Percentiles rank a stretch among this genome's conserved stretches.
Evolutionary conservation across 2,797 vertebrate species (phyloP).

Genomic region (Pangasius larnaudii): DNA sequence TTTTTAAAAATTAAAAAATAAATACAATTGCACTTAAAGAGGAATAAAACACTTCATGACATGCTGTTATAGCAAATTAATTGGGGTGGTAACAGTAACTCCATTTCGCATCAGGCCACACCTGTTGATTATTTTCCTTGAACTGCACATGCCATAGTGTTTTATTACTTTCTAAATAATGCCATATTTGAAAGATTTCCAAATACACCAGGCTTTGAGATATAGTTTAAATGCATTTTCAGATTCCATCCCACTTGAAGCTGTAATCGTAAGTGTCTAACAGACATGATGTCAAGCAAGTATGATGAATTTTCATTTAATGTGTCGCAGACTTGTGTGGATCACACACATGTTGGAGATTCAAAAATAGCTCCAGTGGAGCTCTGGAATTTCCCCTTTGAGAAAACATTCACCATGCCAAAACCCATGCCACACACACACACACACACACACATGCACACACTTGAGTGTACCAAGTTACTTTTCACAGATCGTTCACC

Average conservation of each 20-base stretch:
- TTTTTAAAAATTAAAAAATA: not conserved
- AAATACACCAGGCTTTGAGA: not conserved
- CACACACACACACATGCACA: slow-evolving; percentile 24
- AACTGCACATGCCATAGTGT: not conserved
- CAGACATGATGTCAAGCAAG: not conserved
- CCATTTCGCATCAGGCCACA: not conserved
- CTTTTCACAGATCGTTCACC: slow-evolving; percentile 37
- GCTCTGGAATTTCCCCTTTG: slow-evolving; percentile 49
- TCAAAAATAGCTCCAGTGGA: slow-evolving; percentile 42
- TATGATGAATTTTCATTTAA: slow-evolving; percentile 14
- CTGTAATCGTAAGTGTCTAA: not conserved
- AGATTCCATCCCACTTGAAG: not conserved
- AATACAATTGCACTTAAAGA: too few species aligned
- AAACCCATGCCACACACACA: slow-evolving; percentile 33
- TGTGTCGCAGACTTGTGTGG: slow-evolving; percentile 31
- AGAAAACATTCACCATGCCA: slow-evolving; percentile 37
- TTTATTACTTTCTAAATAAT: not conserved
- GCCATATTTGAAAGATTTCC: not conserved
- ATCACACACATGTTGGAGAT: slow-evolving; percentile 44
- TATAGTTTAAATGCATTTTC: not conserved
- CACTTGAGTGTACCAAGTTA: slow-evolving; percentile 9
- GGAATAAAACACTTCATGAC: not conserved
- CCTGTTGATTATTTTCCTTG: not conserved
- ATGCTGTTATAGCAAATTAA: not conserved
- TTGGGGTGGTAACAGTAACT: not conserved